A percentile compares a stretch with the other conserved stretches of the same genome.
Evolutionary conservation across 1,140 invertebrate genomes (phyloP).

Genomic region (Charaxes varanes): DNA sequence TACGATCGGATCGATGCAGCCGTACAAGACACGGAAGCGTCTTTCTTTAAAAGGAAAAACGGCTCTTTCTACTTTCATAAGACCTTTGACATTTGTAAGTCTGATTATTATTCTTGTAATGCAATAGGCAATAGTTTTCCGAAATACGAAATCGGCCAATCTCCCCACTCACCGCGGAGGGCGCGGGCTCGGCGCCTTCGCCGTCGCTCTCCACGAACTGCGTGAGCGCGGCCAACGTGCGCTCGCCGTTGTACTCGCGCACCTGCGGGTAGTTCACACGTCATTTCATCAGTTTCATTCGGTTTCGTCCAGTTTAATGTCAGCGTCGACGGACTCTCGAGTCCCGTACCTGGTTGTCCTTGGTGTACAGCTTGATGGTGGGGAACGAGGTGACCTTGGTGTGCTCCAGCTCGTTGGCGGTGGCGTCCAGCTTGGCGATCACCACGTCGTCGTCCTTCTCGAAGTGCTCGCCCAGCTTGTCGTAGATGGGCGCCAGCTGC

Average conservation of each 20-base stretch:
- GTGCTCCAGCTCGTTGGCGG: slow-evolving; percentile 96
- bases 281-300: no score
- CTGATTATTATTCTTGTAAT: no score
- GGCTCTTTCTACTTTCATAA: no score
- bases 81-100: no score
- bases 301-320: no score
- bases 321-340: no score
- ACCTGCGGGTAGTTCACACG: slow-evolving; percentile 74
- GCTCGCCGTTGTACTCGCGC: slow-evolving; percentile 92
- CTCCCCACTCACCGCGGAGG: slow-evolving; percentile 78
- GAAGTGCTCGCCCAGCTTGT: slow-evolving; percentile 86
- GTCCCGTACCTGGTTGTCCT: slow-evolving; percentile 87
- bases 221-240: slow-evolving; percentile 93
- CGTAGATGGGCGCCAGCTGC: slow-evolving; percentile 96
- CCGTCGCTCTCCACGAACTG: slow-evolving; percentile 93
- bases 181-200: slow-evolving; percentile 78
- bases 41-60: no score
- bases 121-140: no score
- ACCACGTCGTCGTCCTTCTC: slow-evolving; percentile 89
- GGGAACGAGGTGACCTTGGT: slow-evolving; percentile 97
- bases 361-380: slow-evolving; percentile 96
- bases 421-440: slow-evolving; percentile 99
- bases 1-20: no score
- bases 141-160: no score
- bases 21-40: no score